Base-by-base conservation (phyloP, 2,888 invertebrate species). In the Neoscelio sp. region DNA sequence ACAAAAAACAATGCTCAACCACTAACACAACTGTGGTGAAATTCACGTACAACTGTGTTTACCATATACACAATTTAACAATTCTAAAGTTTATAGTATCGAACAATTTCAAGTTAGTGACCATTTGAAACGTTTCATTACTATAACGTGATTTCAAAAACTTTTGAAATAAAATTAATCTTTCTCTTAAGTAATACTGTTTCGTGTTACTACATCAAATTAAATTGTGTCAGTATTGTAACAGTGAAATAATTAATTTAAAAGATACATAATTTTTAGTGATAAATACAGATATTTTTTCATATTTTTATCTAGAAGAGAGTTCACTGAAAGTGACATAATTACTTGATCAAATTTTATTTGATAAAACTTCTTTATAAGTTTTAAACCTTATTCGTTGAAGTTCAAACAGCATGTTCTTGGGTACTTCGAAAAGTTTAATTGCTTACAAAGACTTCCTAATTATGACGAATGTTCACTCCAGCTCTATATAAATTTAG, bases 381-480 rank as follows among this genome's bases (percentile, higher is more conserved):
- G 38, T 56, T 64, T 73, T 13, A n/a, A 20, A 30, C 20, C 64
- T 54, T 54, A 62, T 54, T 44, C 30, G 33, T 71, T 33, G n/a
- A 54, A 54, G 30, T 64, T 73, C 28, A 56, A 48, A 56, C 26
- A 54, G 64, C 28, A 56, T 73, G 40, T 56, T 73, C 33, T 30
- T 35, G 15, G 7, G 54, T 46, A 44, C 44, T 52, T 42, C 33
- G 8, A 26, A 50, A 73, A 73, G 54, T 73, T 74, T 74, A 58
- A 74, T 56, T 58, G 56, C 48, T 58, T 74, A 65, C 74, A 48
- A 64, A 50, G 58, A 65, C 58, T 74, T 50, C 30, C 23, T 74
- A 74, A 74, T 74, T 65, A 74, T 74, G 50, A 62, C 28, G 44
- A 62, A 64, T 73, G 52, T 26, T 73, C 62, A 38, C 52, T 62